These are phyloP conservation scores for Cyphomyrus discorhynchus DNA, from an alignment of 2,113 vertebrate species.

Conservation along the genomic window DNA sequence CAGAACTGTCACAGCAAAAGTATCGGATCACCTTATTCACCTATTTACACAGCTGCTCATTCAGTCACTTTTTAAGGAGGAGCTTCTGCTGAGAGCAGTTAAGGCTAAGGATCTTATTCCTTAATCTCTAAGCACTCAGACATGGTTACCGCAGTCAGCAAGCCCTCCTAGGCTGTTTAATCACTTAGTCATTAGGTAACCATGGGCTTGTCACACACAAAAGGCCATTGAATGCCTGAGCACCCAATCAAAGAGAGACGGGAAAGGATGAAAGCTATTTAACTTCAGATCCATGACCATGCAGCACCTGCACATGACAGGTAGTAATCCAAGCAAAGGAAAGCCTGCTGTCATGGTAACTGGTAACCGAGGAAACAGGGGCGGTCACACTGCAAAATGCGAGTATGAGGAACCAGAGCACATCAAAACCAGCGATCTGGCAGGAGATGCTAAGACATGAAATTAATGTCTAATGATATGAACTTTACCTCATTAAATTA, in stretches of 20 bases:
- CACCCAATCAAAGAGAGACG: background rate
- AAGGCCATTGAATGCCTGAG: background rate
- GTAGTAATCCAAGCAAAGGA: background rate
- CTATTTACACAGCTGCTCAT: background rate
- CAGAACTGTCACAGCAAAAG: background rate
- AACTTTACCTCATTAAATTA: background rate
- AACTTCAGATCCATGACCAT: background rate
- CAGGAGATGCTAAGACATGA: background rate
- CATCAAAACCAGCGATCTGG: background rate
- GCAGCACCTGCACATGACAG: background rate
- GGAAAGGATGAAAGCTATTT: background rate
- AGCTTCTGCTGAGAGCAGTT: background rate
- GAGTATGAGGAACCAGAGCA: background rate
- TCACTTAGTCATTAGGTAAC: background rate
- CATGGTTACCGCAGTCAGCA: background rate
- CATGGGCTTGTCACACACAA: background rate
- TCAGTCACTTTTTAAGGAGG: background rate
- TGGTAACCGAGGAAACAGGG: background rate
- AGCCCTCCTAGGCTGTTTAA: background rate
- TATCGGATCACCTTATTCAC: background rate
- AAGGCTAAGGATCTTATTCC: background rate
- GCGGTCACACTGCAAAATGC: background rate
- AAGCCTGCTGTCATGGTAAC: background rate
- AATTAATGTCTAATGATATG: background rate
- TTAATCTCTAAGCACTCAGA: background rate